Evolutionary conservation across 2,888 invertebrate species (phyloP).

Genomic region (Acanthoscelides obtectus): DNA sequence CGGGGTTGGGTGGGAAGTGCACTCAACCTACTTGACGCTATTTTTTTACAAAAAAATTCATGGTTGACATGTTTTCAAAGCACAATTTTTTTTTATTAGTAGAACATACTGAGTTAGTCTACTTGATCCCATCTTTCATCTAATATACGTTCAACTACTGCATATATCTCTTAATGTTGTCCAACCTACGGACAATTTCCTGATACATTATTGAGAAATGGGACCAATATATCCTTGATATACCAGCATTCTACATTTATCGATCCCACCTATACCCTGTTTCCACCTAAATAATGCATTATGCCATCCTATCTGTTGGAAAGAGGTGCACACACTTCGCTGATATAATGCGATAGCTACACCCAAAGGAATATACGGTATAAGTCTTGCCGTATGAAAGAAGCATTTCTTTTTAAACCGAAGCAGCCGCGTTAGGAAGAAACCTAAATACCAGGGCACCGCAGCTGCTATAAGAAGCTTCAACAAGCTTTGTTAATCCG

Average conservation of each 20-base stretch:
- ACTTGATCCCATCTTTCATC: background rate
- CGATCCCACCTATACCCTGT: background rate
- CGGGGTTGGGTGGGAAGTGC: too few relatives aligned
- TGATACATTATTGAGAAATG: background rate
- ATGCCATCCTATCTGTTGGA: background rate
- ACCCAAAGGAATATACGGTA: too few relatives aligned
- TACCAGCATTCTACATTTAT: background rate
- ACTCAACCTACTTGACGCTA: too few relatives aligned
- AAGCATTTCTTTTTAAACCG: too few relatives aligned
- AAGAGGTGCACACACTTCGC: background rate
- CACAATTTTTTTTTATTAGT: too few relatives aligned
- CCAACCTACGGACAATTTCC: background rate
- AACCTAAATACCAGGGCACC: too few relatives aligned
- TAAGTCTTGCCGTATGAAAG: too few relatives aligned
- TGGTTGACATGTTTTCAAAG: too few relatives aligned
- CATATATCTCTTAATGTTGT: background rate
- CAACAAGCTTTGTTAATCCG: too few relatives aligned
- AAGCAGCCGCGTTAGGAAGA: too few relatives aligned
- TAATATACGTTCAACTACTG: background rate
- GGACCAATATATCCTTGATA: background rate
- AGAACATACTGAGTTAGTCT: background rate
- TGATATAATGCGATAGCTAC: background rate
- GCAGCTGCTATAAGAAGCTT: too few relatives aligned
- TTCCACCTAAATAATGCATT: background rate
- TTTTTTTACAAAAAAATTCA: too few relatives aligned